These are phyloP conservation scores for Steinernema hermaphroditum DNA, from an alignment of 2,888 invertebrate genomes.

Conservation along the genomic window DNA sequence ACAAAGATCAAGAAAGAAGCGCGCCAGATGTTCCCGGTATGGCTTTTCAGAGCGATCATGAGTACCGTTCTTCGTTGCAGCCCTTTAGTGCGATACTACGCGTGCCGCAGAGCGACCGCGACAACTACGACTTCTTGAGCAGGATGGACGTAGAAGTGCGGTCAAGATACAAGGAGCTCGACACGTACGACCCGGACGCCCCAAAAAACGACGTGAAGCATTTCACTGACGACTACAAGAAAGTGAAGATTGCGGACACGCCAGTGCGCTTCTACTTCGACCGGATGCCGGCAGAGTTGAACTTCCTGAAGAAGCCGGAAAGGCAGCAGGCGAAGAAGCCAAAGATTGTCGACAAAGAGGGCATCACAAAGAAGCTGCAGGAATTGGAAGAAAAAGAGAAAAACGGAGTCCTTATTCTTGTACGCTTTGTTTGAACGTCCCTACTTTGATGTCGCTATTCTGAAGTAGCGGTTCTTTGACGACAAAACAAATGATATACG, in stretches of 20 bases:
- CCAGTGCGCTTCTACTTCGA: slow-evolving; percentile 37
- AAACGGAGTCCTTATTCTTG: not conserved
- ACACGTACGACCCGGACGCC: slow-evolving; percentile 32
- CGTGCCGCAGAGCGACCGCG: not conserved
- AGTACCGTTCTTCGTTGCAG: no score
- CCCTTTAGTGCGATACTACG: not conserved
- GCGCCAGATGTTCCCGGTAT: slow-evolving; percentile 60
- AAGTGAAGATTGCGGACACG: slow-evolving; percentile 13
- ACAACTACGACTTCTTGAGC: not conserved
- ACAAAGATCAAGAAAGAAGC: slow-evolving; percentile 48
- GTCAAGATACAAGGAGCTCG: not conserved
- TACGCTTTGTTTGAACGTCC: no score
- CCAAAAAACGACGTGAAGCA: not conserved
- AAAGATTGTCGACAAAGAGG: slow-evolving; percentile 37
- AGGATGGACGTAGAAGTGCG: slow-evolving; percentile 34
- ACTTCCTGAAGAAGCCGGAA: slow-evolving; percentile 38
- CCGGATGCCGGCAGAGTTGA: slow-evolving; percentile 45
- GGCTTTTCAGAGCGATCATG: no score
- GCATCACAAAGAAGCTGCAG: slow-evolving; percentile 41
- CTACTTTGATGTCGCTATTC: no score
- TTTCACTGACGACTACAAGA: slow-evolving; percentile 4
- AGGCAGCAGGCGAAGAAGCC: slow-evolving; percentile 34
- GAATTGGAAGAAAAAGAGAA: slow-evolving; percentile 46
- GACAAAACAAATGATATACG: no score
- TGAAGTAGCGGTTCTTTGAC: no score